Evolutionary conservation across 2,888 invertebrate species (phyloP), one percentile per base, ranked within the genome.

Genomic region (Eutolmus rufibarbis): DNA sequence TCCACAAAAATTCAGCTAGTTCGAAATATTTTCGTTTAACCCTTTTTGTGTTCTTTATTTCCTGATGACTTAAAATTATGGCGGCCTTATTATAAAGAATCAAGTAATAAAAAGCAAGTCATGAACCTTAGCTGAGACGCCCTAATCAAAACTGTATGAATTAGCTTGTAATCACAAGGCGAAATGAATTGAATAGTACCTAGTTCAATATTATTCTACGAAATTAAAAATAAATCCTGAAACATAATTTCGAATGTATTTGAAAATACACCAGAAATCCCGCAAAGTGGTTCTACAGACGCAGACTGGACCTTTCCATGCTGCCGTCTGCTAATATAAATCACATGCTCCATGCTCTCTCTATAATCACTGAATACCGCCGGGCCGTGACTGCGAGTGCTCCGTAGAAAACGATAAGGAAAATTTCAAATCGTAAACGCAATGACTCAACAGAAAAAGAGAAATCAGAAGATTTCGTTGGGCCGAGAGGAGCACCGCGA

Each of bases 391-490:
- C 79, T 77, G 40, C 77, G 43, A 43, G 78, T 78, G 43, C 43
- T 78, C 51, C 23, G 40, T 51, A 56, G 40, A 78, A 79, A 79
- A 79, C 37, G 51, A 51, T 23, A 79, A 79, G 43, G 51, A 79
- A 79, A 40, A 79, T 79, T 79, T 79, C 28, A 79, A 9, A 79
- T 79, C 51, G 28, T 79, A 51, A 51, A 51, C 79, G 46, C 79
- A 79, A 79, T 79, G 51, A 79, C 51, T 79, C 79, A 79, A 79
- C 46, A 46, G 16, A 79, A 79, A 79, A 79, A 79, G 79, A 79
- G 79, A 79, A 79, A 79, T 46, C 46, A 79, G 51, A 46, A 14
- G 28, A 16, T 79, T 79, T 79, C 79, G 79, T 79, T 79, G 51
- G 14, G 28, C 51, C 7, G 79, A 56, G 51, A 79, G 14, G 51